Percentiles rank a stretch among this genome's conserved stretches.
Conservation (phyloP, 2,113 vertebrate species). For the Marmota flaviventris region DNA sequence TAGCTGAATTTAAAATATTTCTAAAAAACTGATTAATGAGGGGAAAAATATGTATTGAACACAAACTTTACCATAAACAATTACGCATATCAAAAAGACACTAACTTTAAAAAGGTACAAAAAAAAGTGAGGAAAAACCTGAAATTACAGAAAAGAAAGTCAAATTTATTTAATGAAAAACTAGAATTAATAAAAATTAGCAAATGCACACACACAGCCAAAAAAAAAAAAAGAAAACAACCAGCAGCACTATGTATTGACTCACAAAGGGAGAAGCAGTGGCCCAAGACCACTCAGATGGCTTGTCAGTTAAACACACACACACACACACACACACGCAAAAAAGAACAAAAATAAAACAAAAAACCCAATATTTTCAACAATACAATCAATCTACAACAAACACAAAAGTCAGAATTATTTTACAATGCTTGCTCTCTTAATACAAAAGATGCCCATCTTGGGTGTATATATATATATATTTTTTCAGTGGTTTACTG, state of each 20-base stretch:
- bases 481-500: slow-evolving; percentile 93
- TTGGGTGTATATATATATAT: slow-evolving; percentile 91
- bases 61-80: slow-evolving; percentile 86
- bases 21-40: slow-evolving; percentile 85
- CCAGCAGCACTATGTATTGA: slow-evolving; percentile 84
- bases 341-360: slow-evolving; percentile 49
- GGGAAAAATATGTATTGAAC: slow-evolving; percentile 83
- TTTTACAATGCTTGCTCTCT: slow-evolving; percentile 95
- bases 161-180: slow-evolving; percentile 99
- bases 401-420: slow-evolving; percentile 97
- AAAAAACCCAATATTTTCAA: slow-evolving; percentile 85
- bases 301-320: slow-evolving; percentile 88
- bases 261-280: slow-evolving; percentile 60
- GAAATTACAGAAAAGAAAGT: slow-evolving; percentile 98
- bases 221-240: slow-evolving; percentile 82
- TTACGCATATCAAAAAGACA: slow-evolving; percentile 88
- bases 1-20: slow-evolving; percentile 86
- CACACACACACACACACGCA: neutral
- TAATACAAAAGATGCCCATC: slow-evolving; percentile 95
- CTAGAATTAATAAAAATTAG: slow-evolving; percentile 97
- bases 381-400: slow-evolving; percentile 94
- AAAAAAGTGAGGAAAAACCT: slow-evolving; percentile 84
- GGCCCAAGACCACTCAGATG: slow-evolving; percentile 87
- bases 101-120: slow-evolving; percentile 88
- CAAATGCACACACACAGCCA: slow-evolving; percentile 89